phyloP scores from a whole-genome alignment of 2,797 vertebrate species.

The Sciaenops ocellatus region DNA sequence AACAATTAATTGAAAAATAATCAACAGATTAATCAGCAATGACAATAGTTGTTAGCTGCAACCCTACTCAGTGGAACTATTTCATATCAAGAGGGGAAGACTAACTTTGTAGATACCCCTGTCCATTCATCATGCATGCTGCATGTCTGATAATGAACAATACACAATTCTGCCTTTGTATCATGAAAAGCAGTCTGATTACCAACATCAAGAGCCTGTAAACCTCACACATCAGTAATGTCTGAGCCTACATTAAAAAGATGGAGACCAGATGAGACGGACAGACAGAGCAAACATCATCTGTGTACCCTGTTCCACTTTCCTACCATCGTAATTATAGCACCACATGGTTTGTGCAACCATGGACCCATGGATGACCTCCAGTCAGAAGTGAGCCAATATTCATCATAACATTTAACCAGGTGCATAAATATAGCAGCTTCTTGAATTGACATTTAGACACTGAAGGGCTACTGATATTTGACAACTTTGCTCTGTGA shows the following conservation, averaged over 20 bases:
- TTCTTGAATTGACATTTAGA: constrained; percentile 33
- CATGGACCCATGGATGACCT: constrained; percentile 25
- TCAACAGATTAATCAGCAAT: not conserved
- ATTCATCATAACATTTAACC: constrained; percentile 57
- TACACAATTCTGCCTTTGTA: not conserved
- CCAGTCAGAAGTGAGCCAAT: constrained; percentile 24
- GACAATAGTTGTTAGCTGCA: not conserved
- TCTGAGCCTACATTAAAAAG: constrained; percentile 14
- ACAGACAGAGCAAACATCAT: constrained; percentile 34
- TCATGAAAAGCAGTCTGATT: not conserved
- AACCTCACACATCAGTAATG: not conserved
- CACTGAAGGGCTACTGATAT: constrained; percentile 35
- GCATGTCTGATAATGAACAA: constrained; percentile 2
- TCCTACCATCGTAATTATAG: constrained; percentile 2
- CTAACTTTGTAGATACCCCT: not conserved
- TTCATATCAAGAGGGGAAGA: not conserved
- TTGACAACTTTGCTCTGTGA: constrained; percentile 39
- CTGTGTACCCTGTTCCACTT: constrained; percentile 5
- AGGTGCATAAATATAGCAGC: constrained; percentile 62
- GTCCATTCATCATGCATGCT: not conserved
- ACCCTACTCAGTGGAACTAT: not conserved
- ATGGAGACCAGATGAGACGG: constrained; percentile 9
- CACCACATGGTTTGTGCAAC: constrained; percentile 28
- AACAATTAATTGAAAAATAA: not conserved
- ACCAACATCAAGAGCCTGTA: not conserved